These are phyloP conservation scores for Cyphomyrus discorhynchus DNA, from an alignment of 2,113 vertebrate genomes.

Conservation along the genomic window DNA sequence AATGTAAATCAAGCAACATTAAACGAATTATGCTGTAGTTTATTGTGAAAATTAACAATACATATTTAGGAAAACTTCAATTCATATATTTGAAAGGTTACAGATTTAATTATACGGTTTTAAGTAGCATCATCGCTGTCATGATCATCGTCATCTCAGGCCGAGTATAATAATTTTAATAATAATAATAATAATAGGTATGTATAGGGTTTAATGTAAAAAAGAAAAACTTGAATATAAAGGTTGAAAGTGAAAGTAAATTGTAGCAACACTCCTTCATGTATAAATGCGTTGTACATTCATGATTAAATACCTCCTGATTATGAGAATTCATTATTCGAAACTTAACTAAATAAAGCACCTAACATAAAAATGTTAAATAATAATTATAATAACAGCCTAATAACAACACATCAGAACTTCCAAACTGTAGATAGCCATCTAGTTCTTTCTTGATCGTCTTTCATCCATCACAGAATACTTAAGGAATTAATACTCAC, in stretches of 20 bases:
- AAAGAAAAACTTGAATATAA: background rate
- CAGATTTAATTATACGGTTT: background rate
- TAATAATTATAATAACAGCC: background rate
- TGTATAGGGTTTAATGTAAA: too few relatives aligned
- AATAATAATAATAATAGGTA: too few relatives aligned
- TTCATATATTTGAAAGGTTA: too few relatives aligned
- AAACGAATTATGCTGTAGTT: too few relatives aligned
- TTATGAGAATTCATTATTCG: background rate
- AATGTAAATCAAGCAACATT: too few relatives aligned
- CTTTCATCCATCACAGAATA: background rate
- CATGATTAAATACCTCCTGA: background rate
- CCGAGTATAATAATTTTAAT: too few relatives aligned
- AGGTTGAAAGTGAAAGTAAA: constrained; percentile 36
- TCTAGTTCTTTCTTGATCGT: background rate
- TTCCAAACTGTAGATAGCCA: background rate
- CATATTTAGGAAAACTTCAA: too few relatives aligned
- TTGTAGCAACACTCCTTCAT: background rate
- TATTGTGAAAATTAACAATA: too few relatives aligned
- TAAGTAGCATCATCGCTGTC: background rate
- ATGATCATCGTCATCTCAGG: background rate
- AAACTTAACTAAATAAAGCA: background rate
- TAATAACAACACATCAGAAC: background rate
- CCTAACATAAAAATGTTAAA: background rate
- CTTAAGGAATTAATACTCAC: constrained; percentile 43
- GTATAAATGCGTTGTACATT: background rate